Percentiles rank a stretch among this genome's conserved stretches.
phyloP scores from a whole-genome alignment of 2,888 invertebrate genomes.

The Ophion costatus region DNA sequence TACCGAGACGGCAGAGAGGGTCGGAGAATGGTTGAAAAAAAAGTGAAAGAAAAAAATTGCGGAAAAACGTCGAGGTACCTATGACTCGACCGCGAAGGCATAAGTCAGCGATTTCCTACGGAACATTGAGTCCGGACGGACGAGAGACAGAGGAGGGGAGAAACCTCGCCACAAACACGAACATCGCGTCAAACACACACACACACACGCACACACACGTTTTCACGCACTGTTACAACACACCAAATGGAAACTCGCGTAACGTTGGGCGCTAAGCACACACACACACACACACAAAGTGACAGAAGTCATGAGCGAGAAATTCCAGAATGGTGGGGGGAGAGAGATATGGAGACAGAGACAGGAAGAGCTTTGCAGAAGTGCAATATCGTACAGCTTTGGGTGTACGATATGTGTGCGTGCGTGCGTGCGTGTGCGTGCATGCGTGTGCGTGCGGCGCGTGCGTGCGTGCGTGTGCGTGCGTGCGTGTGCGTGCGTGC shows the following conservation, averaged over 20 bases:
- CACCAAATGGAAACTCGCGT: constrained; percentile 45
- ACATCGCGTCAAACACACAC: constrained; percentile 21
- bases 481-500: too few species aligned
- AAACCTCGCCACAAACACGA: neutral
- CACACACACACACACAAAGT: constrained; percentile 21
- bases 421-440: too few species aligned
- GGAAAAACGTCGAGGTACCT: constrained; percentile 69
- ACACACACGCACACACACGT: constrained; percentile 40
- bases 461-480: too few species aligned
- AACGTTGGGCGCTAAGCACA: constrained; percentile 37
- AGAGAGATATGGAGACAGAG: constrained; percentile 26
- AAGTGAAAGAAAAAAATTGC: constrained; percentile 71
- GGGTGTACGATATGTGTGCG: too few species aligned
- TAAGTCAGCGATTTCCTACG: constrained; percentile 83
- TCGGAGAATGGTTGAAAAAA: constrained; percentile 43
- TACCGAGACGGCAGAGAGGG: constrained; percentile 3
- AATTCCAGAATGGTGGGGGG: neutral
- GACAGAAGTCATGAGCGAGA: constrained; percentile 33
- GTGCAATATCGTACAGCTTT: constrained; percentile 36
- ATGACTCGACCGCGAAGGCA: constrained; percentile 80
- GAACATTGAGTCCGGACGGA: constrained; percentile 81
- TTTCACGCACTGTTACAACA: neutral
- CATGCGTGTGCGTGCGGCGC: too few species aligned
- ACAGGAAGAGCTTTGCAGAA: constrained; percentile 26
- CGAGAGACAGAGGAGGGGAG: constrained; percentile 63